phyloP scores from a whole-genome alignment of 2,888 invertebrate genomes.

The Conistra vaccinii region DNA sequence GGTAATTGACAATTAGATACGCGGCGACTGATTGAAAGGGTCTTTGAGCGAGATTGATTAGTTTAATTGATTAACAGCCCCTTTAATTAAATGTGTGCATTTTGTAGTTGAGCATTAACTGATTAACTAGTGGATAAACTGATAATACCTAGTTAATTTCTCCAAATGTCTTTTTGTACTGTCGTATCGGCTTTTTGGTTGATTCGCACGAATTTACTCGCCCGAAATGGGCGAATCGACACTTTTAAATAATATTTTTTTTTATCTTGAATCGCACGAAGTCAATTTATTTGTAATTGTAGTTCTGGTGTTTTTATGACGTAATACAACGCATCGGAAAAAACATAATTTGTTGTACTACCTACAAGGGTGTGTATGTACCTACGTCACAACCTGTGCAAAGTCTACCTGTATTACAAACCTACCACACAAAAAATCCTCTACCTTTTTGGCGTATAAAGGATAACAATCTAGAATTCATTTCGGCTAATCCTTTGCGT shows the following conservation, averaged over 20 bases:
- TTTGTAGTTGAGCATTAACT: constrained; percentile 1
- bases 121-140: not conserved
- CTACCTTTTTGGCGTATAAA: too few species aligned
- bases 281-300: too few species aligned
- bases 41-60: constrained; percentile 11
- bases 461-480: constrained; percentile 1
- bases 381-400: too few species aligned
- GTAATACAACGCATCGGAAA: too few species aligned
- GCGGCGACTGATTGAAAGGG: constrained; percentile 32
- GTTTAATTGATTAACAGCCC: constrained; percentile 10
- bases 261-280: too few species aligned
- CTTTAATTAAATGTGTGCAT: not conserved
- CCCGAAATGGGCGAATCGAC: too few species aligned
- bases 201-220: too few species aligned
- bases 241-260: too few species aligned
- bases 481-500: constrained; percentile 12
- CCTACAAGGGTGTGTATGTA: not conserved
- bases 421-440: not conserved
- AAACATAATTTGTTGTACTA: not conserved
- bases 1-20: constrained; percentile 17
- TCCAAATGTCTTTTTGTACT: not conserved
- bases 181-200: not conserved
- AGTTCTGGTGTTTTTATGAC: not conserved
- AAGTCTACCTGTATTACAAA: too few species aligned
- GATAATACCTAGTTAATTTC: not conserved